These are phyloP conservation scores for Poeciliopsis paucimaculata DNA, from an alignment of 2,797 vertebrate species.

Conservation along the genomic window DNA sequence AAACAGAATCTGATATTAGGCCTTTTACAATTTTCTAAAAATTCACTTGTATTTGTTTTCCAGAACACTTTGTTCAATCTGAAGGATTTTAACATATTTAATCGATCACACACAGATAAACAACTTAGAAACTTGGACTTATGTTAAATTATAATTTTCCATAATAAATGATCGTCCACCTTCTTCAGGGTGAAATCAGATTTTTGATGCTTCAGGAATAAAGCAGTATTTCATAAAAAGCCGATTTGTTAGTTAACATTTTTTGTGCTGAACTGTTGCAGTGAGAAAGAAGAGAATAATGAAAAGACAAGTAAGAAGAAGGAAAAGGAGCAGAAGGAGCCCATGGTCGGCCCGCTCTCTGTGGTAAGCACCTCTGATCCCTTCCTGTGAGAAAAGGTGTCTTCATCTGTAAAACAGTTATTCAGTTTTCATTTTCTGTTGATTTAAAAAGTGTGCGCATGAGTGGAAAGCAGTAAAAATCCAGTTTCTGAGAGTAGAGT, in stretches of 20 bases:
- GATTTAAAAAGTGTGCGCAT: not conserved
- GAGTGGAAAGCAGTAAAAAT: not conserved
- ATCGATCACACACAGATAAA: not conserved
- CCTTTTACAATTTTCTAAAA: not conserved
- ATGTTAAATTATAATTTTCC: not conserved
- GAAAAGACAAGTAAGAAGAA: conserved; percentile 44
- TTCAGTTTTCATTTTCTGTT: not conserved
- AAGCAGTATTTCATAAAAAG: not conserved
- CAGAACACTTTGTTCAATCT: not conserved
- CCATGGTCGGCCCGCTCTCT: conserved; percentile 71
- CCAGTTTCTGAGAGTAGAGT: not conserved
- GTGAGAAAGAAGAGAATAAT: conserved; percentile 35
- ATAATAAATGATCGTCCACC: not conserved
- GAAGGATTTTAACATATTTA: not conserved
- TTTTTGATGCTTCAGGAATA: not conserved
- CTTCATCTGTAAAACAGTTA: not conserved
- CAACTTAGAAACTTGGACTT: not conserved
- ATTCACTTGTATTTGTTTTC: not conserved
- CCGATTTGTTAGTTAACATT: not conserved
- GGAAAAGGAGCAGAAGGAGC: conserved; percentile 54
- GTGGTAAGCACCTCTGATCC: conserved; percentile 63
- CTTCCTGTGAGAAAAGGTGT: not conserved
- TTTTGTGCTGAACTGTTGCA: conserved; percentile 13
- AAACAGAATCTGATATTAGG: not conserved
- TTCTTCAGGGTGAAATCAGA: not conserved